These are phyloP conservation scores for Hyalella azteca DNA, from an alignment of 2,888 invertebrate species.

Conservation along the genomic window DNA sequence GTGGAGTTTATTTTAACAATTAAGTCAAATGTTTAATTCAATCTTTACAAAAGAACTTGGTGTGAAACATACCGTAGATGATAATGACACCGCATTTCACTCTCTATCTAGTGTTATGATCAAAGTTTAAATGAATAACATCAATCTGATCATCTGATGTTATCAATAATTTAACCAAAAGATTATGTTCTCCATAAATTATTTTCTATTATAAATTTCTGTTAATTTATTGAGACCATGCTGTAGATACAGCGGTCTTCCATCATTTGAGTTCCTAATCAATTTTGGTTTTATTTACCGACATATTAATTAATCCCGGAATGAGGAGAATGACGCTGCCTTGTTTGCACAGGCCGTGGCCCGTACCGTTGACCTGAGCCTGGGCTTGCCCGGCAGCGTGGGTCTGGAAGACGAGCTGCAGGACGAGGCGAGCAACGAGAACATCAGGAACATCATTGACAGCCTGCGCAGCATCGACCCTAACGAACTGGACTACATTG, in stretches of 20 bases:
- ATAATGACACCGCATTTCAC: too few species aligned
- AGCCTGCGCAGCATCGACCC: slow-evolving; percentile 36
- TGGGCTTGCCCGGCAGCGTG: neutral
- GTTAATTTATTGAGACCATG: too few species aligned
- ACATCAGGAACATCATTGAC: slow-evolving; percentile 16
- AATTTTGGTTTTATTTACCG: neutral
- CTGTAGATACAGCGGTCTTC: neutral
- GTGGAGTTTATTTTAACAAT: too few species aligned
- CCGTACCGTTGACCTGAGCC: neutral
- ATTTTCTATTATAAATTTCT: too few species aligned
- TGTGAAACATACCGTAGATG: too few species aligned
- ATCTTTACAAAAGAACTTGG: too few species aligned
- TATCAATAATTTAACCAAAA: too few species aligned
- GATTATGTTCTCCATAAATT: too few species aligned
- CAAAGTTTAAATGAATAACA: too few species aligned
- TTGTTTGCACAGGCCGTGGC: slow-evolving; percentile 15
- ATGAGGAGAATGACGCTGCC: neutral
- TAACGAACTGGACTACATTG: slow-evolving; percentile 35
- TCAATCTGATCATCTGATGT: too few species aligned
- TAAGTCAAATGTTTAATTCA: too few species aligned
- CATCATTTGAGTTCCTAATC: neutral
- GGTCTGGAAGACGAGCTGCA: slow-evolving; percentile 4
- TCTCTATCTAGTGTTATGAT: too few species aligned
- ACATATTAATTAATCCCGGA: neutral
- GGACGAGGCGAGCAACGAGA: neutral